phyloP scores from a whole-genome alignment of 2,113 vertebrate species.

The Promerops cafer region DNA sequence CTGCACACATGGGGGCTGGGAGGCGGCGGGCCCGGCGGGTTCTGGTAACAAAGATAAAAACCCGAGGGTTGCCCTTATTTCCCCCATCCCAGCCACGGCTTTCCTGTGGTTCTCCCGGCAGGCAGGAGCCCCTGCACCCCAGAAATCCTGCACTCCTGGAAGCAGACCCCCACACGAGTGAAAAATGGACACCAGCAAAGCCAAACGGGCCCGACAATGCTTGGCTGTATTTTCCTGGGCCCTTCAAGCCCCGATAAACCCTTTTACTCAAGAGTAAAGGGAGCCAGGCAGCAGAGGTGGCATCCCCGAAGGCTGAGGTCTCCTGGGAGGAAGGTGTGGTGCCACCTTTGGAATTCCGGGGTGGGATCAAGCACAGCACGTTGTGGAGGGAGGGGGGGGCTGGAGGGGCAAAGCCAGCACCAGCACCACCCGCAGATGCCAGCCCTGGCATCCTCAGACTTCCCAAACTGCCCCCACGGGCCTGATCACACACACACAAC shows the following conservation, averaged over 20 bases:
- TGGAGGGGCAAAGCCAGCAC: background rate
- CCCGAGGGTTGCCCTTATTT: accelerated
- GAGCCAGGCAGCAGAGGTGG: background rate
- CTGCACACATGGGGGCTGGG: background rate
- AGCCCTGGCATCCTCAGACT: background rate
- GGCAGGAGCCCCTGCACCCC: background rate
- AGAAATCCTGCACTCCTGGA: background rate
- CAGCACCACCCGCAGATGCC: background rate
- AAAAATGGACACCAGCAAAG: background rate
- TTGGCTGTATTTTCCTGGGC: background rate
- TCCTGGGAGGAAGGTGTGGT: background rate
- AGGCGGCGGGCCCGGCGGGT: background rate
- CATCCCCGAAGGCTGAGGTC: background rate
- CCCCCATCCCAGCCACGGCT: background rate
- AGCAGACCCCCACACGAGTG: accelerated
- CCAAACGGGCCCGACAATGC: background rate
- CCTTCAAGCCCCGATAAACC: background rate
- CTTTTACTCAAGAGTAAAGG: background rate
- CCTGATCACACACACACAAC: accelerated
- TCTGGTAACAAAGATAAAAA: background rate
- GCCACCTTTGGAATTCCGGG: background rate
- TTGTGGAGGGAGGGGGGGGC: no score
- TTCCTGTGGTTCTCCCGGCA: background rate
- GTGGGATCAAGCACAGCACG: background rate
- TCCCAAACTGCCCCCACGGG: accelerated